Evolutionary conservation across 2,113 vertebrate genomes (phyloP).

Genomic region (Nestor notabilis): DNA sequence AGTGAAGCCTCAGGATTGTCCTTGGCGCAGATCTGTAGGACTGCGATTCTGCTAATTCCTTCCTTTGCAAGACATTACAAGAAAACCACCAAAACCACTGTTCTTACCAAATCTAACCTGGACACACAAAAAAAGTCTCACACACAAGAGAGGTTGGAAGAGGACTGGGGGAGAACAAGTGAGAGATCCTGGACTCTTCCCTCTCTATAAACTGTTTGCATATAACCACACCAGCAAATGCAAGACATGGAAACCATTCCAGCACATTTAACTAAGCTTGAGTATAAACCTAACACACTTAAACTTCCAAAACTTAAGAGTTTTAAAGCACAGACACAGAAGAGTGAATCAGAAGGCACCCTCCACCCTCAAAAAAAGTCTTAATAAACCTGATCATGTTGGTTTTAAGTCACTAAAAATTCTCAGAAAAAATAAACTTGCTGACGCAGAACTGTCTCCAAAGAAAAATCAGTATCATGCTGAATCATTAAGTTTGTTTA

Average conservation of each 20-base stretch:
- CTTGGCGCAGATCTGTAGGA: background rate
- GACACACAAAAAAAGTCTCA: background rate
- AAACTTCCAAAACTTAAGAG: background rate
- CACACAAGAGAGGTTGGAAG: background rate
- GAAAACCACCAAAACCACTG: background rate
- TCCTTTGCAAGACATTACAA: background rate
- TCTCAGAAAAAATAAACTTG: background rate
- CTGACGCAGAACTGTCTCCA: background rate
- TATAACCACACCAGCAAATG: background rate
- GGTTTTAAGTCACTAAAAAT: background rate
- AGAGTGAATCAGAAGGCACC: background rate
- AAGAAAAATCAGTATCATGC: background rate
- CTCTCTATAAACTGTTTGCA: background rate
- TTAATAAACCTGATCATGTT: background rate
- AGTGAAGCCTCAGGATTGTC: accelerated
- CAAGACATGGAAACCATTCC: background rate
- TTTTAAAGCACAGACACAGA: background rate
- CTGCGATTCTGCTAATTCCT: background rate
- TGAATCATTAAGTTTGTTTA: background rate
- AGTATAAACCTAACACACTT: background rate
- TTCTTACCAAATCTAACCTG: background rate
- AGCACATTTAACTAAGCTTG: accelerated
- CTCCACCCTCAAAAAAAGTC: accelerated
- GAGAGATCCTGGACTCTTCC: background rate
- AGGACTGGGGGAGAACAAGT: background rate